phyloP scores from a whole-genome alignment of 2,113 vertebrate genomes.

The Acrocephalus kingi region DNA sequence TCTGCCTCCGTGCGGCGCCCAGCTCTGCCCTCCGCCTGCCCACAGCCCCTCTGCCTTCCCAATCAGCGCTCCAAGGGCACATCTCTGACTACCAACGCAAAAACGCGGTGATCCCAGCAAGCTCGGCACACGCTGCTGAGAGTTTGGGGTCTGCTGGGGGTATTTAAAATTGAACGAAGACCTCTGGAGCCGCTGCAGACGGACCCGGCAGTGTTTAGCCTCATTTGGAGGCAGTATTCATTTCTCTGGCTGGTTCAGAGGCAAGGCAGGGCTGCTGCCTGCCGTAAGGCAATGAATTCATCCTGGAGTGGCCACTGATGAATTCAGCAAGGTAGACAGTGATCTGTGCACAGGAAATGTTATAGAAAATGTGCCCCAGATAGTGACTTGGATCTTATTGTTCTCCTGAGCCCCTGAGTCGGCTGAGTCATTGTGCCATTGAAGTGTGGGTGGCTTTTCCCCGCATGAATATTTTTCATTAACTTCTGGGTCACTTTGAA shows the following conservation, averaged over 20 bases:
- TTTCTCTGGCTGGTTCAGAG: neutral
- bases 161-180: neutral
- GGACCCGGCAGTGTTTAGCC: neutral
- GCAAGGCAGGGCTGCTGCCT: neutral
- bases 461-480: neutral
- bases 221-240: neutral
- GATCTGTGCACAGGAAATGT: neutral
- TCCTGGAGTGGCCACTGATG: neutral
- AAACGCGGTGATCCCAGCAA: neutral
- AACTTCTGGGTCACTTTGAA: neutral
- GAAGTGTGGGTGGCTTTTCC: neutral
- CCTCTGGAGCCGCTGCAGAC: neutral
- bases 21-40: fast-evolving
- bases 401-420: neutral
- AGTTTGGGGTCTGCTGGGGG: neutral
- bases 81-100: fast-evolving
- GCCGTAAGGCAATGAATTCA: neutral
- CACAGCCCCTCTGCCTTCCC: neutral
- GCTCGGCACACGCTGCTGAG: neutral
- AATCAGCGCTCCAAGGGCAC: fast-evolving
- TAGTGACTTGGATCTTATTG: neutral
- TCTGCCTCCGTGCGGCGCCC: fast-evolving
- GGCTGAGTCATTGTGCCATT: neutral
- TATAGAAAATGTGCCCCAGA: neutral
- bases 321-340: neutral